Evolutionary conservation across 2,113 vertebrate genomes (phyloP), one percentile per base, ranked within the genome.

Genomic region (Chlamydotis undulata): DNA sequence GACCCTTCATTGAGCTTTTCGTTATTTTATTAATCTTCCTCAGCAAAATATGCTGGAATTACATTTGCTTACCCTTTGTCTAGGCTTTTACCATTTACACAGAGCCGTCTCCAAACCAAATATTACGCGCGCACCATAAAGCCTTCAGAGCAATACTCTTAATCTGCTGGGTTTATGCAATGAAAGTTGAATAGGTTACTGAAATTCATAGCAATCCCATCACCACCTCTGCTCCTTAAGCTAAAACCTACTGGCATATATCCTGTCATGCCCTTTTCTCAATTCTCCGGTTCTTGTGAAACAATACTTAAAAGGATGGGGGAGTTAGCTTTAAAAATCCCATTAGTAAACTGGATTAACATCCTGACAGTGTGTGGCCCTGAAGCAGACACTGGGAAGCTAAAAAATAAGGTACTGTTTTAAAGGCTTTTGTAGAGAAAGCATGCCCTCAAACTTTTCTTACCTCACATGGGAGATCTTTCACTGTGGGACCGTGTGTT

Each of bases 301-400:
- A 61, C 35, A 29, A 43, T 12, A 33, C 39, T 49, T 61, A 9
- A 75, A 82, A 74, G 37, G 52, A 90, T 14, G 8, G 10, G 24
- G 9, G 25, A 86, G 14, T 63, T 68, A 45, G 47, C 59, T 68
- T 75, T 60, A 52, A 75, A 89, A 93, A 82, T n/a, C 33, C 3
- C 1, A 4, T 64, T 24, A 52, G 41, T 52, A 82, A 96, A 91
- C 60, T 47, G 69, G 88, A 81, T 92, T 70, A 94, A 26, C 43
- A 68, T 78, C 60, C 60, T 64, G 64, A 50, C 26, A 61, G 50
- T 19, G 26, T 37, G 47, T 56, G 78, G 65, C 28, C 67, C 43
- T 0, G 0, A 37, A 74, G 25, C 12, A 35, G 64, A 9, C 18
- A 2, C 4, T 10, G n/a, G 35, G 14, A 88, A 87, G 49, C 21